phyloP scores from a whole-genome alignment of 2,113 vertebrate genomes.

The Hippocampus abdominalis region DNA sequence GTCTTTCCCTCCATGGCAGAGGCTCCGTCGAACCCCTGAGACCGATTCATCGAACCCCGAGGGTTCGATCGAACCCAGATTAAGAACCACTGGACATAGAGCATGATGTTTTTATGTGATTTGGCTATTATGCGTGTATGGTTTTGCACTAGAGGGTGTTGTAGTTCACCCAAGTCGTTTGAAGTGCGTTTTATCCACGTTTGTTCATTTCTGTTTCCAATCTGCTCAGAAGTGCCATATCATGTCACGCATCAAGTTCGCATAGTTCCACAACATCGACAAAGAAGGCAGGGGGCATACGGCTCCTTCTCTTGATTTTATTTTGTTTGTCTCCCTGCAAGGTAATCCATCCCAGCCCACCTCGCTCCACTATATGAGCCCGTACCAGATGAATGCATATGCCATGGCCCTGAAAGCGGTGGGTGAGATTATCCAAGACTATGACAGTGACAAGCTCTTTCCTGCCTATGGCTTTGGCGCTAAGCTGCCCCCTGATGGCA shows the following conservation, averaged over 20 bases:
- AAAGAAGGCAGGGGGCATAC: neutral
- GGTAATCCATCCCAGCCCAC: constrained; percentile 95
- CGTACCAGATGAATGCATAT: constrained; percentile 97
- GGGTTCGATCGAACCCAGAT: no score
- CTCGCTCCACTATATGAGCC: constrained; percentile 94
- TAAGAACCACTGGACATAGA: no score
- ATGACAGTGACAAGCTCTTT: constrained; percentile 98
- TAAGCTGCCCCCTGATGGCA: constrained; percentile 93
- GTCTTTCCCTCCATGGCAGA: no score
- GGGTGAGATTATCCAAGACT: constrained; percentile 98
- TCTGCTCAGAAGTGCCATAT: neutral
- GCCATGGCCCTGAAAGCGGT: constrained; percentile 97
- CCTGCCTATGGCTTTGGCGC: constrained; percentile 96
- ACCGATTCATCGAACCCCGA: no score
- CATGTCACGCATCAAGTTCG: neutral
- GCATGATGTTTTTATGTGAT: neutral
- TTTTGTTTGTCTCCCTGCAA: constrained; percentile 45
- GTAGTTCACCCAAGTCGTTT: neutral
- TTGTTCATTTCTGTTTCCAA: neutral
- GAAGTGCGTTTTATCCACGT: neutral
- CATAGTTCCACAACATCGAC: neutral
- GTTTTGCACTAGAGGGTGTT: neutral
- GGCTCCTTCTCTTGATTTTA: neutral
- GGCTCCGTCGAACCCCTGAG: no score
- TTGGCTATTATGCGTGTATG: neutral